Evolutionary conservation across 2,888 invertebrate genomes (phyloP).

Genomic region (Sepiola atlantica): DNA sequence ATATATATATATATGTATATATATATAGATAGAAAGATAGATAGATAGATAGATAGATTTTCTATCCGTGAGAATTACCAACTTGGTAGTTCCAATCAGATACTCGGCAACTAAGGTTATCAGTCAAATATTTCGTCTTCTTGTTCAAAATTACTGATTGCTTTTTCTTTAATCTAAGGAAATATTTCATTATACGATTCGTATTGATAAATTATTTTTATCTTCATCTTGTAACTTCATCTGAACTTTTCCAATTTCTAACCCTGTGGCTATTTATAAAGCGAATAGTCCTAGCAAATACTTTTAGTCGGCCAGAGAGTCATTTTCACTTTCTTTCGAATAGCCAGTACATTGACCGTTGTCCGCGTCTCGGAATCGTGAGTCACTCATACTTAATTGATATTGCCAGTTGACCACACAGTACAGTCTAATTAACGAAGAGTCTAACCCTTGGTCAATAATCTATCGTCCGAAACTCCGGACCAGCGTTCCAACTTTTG

Average conservation of each 20-base stretch:
- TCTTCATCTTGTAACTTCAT: background rate
- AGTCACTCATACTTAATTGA: background rate
- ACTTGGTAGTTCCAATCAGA: too few relatives aligned
- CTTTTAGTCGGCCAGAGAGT: background rate
- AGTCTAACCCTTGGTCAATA: background rate
- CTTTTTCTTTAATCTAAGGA: too few relatives aligned
- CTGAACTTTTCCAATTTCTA: background rate
- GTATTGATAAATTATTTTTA: background rate
- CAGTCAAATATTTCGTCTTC: too few relatives aligned
- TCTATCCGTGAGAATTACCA: too few relatives aligned
- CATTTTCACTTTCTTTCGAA: background rate
- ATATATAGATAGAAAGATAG: too few relatives aligned
- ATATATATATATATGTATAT: too few relatives aligned
- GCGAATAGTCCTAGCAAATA: background rate
- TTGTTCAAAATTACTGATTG: too few relatives aligned
- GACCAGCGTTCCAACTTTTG: background rate
- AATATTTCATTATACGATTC: background rate
- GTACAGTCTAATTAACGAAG: background rate
- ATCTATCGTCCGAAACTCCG: background rate
- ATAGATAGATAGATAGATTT: too few relatives aligned
- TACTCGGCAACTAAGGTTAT: too few relatives aligned
- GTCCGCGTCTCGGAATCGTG: background rate
- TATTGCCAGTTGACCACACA: background rate
- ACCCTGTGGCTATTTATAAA: background rate
- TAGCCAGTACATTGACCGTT: background rate